phyloP scores from a whole-genome alignment of 1,140 invertebrate species.

The Trigoniulus corallinus region DNA sequence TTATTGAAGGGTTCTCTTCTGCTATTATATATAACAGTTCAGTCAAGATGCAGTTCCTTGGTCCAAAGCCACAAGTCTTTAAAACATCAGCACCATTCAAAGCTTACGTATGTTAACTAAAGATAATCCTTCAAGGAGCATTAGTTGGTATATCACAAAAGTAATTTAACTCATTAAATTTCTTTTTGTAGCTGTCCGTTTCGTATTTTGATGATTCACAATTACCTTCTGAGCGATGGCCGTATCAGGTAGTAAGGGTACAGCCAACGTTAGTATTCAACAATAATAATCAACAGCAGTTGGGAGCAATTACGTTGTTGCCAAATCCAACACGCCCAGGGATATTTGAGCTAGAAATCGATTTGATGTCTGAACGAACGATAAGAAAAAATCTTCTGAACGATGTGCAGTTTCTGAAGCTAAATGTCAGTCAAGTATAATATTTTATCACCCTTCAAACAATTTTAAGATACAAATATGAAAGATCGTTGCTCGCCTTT shows the following conservation, averaged over 20 bases:
- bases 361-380: constrained; percentile 32
- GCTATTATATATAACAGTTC: constrained; percentile 74
- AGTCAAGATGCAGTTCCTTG: constrained; percentile 62
- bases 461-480: no score
- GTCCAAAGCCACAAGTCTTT: constrained; percentile 77
- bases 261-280: constrained; percentile 25
- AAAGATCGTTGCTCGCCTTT: no score
- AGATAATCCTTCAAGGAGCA: no score
- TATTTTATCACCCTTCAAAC: no score
- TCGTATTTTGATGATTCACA: constrained; percentile 62
- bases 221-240: constrained; percentile 36
- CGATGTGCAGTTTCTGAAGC: constrained; percentile 11
- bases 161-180: background rate
- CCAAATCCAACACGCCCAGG: constrained; percentile 40
- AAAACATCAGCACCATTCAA: constrained; percentile 81
- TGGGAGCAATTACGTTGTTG: constrained; percentile 34
- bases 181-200: constrained; percentile 39
- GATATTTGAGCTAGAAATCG: constrained; percentile 58
- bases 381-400: constrained; percentile 7
- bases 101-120: constrained; percentile 52
- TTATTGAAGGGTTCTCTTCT: constrained; percentile 62
- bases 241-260: constrained; percentile 30
- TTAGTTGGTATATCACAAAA: no score
- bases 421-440: no score
- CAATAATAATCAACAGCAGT: constrained; percentile 31